Base-by-base conservation (phyloP, 2,113 vertebrate genomes). In the Alethe diademata region DNA sequence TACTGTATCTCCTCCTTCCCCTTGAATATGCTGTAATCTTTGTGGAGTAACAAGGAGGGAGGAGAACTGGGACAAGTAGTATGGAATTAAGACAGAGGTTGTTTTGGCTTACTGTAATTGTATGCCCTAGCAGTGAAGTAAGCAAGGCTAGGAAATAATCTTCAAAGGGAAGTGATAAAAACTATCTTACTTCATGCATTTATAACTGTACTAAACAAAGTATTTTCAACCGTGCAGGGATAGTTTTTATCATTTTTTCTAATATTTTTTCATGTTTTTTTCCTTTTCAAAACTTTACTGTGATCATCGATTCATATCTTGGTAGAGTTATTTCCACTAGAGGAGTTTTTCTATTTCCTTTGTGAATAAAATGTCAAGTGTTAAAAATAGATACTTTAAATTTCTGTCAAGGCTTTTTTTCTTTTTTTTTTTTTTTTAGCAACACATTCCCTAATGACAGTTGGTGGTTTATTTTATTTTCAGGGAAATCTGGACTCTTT, bases 361-460 rank as follows among this genome's bases (percentile, higher is more conserved):
- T 96, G 88, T 96, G 87, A 90, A 88, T 92, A 94, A 95, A 95
- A 96, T 92, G 88, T 93, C 92, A 93, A 86, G 67, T 86, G 88
- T 93, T 95, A 95, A 97, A 96, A 96, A 95, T 86, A 95, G 82
- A 51, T 78, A 71, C 54, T 90, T 90, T 88, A 25, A 70, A 66
- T 94, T 95, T 88, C 72, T 84, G 65, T 93, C 33, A 58, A 78
- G 40, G 22, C 38, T 18, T 90, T 40, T 80, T 84, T 24, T 64
- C 6, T 65, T 33, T 19, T 42, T 26, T 8, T 69, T n/a, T 19
- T 51, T n/a, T 14, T 45, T 69, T 69, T 3, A 20, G 40, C 42
- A 92, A n/a, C 38, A 33, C 19, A 69, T 86, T 75, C 26, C 67
- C 25, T 86, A 33, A 70, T 70, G 67, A 73, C 2, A 14, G 50